Base-by-base conservation (phyloP, 2,113 vertebrate species). In the Coturnix japonica region DNA sequence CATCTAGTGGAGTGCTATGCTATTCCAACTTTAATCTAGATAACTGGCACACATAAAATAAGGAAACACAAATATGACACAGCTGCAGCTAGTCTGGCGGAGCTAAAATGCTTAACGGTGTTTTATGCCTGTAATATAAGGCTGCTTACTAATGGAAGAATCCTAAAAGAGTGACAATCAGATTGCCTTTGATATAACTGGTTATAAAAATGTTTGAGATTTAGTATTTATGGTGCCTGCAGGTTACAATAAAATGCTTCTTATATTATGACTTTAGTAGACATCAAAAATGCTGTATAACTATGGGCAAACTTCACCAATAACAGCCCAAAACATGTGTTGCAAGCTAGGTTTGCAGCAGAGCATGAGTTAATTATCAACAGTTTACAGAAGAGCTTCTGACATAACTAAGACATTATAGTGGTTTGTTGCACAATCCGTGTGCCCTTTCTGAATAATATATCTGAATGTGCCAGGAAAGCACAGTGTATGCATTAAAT, bases 21-120 rank as follows among this genome's bases (percentile, higher is more conserved):
- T 96, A 96, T 97, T 96, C 95, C 95, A 97, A 91, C 94, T 96
- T 95, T 97, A 93, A 95, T 97, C 95, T 93, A 94, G 93, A 94
- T 96, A 96, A 97, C 95, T 93, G 92, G 95, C 93, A 93, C 90
- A 86, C 75, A 95, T 93, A 96, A 97, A 97, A 91, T 82, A 96
- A 95, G 78, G 90, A 86, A 96, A 96, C 95, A 92, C 91, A 98
- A 97, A 96, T 97, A 95, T 93, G 89, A 97, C 95, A 96, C 95
- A 97, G 96, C 95, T 97, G 97, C 89, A 93, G 70, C 87, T 95
- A 78, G 81, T 85, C 91, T 97, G 83, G 90, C 2, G 4, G 87
- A 95, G 95, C 94, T 96, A 95, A 97, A 97, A 96, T 82, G 74
- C 93, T 97, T 97, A 97, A 84, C 96, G 96, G 71, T 97, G 94